Evolutionary conservation across 2,797 vertebrate species (phyloP), one percentile per base, ranked within the genome.

Genomic region (Acrocephalus scirpaceus): DNA sequence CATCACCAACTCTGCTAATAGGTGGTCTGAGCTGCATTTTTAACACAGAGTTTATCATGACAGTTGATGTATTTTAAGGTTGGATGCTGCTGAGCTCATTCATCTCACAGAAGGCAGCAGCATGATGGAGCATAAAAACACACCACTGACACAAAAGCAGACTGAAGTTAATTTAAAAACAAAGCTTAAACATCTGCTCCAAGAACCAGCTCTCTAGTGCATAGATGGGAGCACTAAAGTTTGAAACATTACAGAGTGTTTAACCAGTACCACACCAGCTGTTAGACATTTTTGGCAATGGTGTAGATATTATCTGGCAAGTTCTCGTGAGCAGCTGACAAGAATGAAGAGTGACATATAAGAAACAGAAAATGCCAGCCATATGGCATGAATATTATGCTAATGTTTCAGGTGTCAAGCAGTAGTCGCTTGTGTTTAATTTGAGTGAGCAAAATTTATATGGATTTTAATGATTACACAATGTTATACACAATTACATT

Each of bases 301-400:
- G 61, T 60, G 45, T 77, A 87, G 93, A 93, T 64, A 89, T 84
- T 95, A 95, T 96, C 84, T 96, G 95, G 96, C 96, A 96, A 96
- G 82, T 84, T 77, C 77, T 80, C 1, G 0, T 66, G 88, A 95
- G 82, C 96, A 97, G 90, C 96, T 96, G 96, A 97, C 92, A 96
- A 83, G 91, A 92, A 96, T 81, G 90, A 96, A 94, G 87, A 96
- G 91, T 95, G 97, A 96, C 96, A 97, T 95, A 90, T 64, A 95
- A 95, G 94, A 95, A 96, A 94, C n/a, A 90, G 90, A 96, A 95
- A 96, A 95, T 95, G 92, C 83, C 84, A 96, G 54, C 96, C 97
- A 97, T 97, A 97, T 97, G 97, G 95, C 91, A 76, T 32, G 71
- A 87, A 56, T 93, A 79, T 94, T 91, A 96, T 94, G 93, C 54